Base-by-base conservation (phyloP, 1,140 invertebrate genomes). In the Tetraneura akinire region DNA sequence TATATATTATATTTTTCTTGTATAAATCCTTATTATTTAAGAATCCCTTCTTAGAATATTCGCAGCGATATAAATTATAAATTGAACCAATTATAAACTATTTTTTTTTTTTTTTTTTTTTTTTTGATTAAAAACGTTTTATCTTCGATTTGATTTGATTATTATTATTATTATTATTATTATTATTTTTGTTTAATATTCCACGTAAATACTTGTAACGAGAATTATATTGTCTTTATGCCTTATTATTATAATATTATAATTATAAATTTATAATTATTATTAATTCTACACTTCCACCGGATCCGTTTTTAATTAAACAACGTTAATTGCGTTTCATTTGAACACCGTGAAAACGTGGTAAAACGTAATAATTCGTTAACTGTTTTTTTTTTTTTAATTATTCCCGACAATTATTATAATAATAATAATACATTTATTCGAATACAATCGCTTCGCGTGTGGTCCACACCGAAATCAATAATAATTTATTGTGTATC, bases 321-420 rank as follows among this genome's bases (percentile, higher is more conserved):
- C 23, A 23, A 49, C 23, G 26, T 51, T 49, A 16, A n/a, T 29
- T 49, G 29, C 21, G n/a, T 71, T 71, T 51, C 23, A 51, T 29
- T 51, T 51, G 23, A n/a, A 51, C 23, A 29, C 29, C 29, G 45
- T 9, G 68, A n/a, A n/a, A n/a, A n/a, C 45, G 16, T 14, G 47
- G 51, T n/a, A 71, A 29, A 45, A 71, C 45, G 68, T 71, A 71
- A 8, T 45, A 23, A n/a, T n/a, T 29, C 14, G n/a, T 37, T 6
- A 51, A 71, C 68, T 13, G 16, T 71, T 51, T n/a, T n/a, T n/a
- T n/a, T n/a, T n/a, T n/a, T n/a, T n/a, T 49, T 71, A 71, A 71
- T 71, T 51, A 51, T 51, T 71, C 10, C n/a, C 45, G 18, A 71
- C 14, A 51, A 51, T 71, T 71, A 23, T 23, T 47, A 68, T 68